A percentile compares a stretch with the other conserved stretches of the same genome.
These are phyloP conservation scores for Galendromus occidentalis DNA, from an alignment of 1,140 invertebrate species.

Conservation along the genomic window DNA sequence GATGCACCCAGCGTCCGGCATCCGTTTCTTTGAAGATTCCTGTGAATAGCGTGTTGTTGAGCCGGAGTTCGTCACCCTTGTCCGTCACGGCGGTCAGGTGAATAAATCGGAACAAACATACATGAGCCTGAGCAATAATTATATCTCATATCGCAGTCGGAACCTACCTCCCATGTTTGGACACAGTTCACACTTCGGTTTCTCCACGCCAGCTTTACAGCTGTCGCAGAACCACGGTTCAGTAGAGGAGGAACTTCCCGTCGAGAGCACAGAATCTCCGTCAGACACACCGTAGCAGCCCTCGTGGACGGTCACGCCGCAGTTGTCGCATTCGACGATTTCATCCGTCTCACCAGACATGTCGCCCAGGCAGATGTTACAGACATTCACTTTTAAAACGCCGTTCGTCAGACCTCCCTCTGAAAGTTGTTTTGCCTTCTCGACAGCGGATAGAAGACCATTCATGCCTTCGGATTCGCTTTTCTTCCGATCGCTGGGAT, in stretches of 20 bases:
- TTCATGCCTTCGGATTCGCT: not conserved
- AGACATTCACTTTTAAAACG: constrained; percentile 43
- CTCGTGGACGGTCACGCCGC: constrained; percentile 87
- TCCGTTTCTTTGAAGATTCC: constrained; percentile 23
- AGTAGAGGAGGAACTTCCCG: constrained; percentile 71
- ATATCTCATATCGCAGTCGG: not conserved
- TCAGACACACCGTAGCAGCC: constrained; percentile 91
- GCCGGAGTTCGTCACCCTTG: too few relatives aligned
- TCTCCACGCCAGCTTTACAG: constrained; percentile 69
- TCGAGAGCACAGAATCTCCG: constrained; percentile 65
- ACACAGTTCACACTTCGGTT: constrained; percentile 68
- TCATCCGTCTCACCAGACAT: constrained; percentile 61
- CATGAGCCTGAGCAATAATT: too few relatives aligned
- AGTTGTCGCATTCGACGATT: constrained; percentile 89
- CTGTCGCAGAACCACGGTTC: constrained; percentile 97
- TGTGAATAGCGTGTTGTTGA: not conserved
- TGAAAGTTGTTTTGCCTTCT: not conserved
- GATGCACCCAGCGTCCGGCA: constrained; percentile 63
- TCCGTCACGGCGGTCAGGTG: too few relatives aligned
- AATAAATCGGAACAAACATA: too few relatives aligned
- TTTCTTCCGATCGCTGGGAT: not conserved
- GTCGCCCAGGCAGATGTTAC: constrained; percentile 78
- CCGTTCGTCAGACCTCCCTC: not conserved
- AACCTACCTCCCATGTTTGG: constrained; percentile 40
- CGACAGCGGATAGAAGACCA: not conserved